Base-by-base conservation (phyloP, 1,140 invertebrate genomes). In the Eurytemora carolleeae region DNA sequence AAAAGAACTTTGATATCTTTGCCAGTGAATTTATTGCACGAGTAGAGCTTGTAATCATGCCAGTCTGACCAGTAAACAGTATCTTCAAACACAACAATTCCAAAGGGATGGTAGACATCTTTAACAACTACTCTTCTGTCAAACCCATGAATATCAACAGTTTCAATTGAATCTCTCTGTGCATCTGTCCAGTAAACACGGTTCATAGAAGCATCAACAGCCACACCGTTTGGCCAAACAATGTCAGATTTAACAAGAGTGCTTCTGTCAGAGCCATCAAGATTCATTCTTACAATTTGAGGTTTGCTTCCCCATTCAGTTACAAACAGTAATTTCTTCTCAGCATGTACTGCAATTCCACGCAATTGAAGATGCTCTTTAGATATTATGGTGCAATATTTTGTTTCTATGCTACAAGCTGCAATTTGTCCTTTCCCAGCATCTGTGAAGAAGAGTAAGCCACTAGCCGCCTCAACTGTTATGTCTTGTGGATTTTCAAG, bases 1-100 rank as follows among this genome's bases (percentile, higher is more conserved):
- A n/a, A n/a, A n/a, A n/a, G n/a, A n/a, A n/a, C n/a, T n/a, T n/a
- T n/a, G 31, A 44, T 44, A 44, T 44, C 31, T 12, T 44, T 44
- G 52, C 87, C 90, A 3, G 82, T 87, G 69, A 87, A 91, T 72
- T 94, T 95, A 62, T 92, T 85, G 0, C 87, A 86, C 63, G 81
- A 65, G n/a, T 66, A 56, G 15, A 76, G 67, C 26, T 74, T 72
- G 60, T 94, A 93, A 19, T 93, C 71, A 70, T 96, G 97, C 93
- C 94, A 97, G 70, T 98, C 95, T 2, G 92, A 94, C 91, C 93
- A 98, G 74, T 86, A 98, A 3, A 98, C 80, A 66, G 80, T 82
- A 68, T 97, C 90, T 66, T 95, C 91, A 72, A 97, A 95, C 0
- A 98, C 76, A 1, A 85, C 31, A 7, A 44, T n/a, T 44, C 31